Evolutionary conservation across 2,888 invertebrate genomes (phyloP).

Genomic region (Corythucha ciliata): DNA sequence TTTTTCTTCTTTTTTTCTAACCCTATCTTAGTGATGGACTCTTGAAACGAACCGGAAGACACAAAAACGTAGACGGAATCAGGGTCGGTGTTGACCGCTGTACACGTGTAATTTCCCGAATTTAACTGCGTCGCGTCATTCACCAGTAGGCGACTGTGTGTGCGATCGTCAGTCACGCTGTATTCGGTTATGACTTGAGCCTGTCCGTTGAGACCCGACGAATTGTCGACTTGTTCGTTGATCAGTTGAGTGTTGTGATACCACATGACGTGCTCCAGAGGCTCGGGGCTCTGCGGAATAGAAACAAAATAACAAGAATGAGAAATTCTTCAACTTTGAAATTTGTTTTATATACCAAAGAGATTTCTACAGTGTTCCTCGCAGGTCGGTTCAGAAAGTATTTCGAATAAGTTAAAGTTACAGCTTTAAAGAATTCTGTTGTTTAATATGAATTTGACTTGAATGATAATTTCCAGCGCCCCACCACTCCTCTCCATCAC

Average conservation of each 20-base stretch:
- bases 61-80: constrained; percentile 83
- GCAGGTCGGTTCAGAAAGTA: too few species aligned
- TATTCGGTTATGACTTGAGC: constrained; percentile 62
- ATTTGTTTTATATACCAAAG: too few species aligned
- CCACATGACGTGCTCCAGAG: constrained; percentile 90
- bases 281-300: constrained; percentile 69
- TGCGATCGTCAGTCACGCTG: constrained; percentile 40
- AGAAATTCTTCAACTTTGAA: too few species aligned
- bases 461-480: too few species aligned
- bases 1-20: background rate
- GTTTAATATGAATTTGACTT: too few species aligned
- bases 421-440: too few species aligned
- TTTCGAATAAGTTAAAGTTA: too few species aligned
- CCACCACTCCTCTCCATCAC: too few species aligned
- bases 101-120: constrained; percentile 84
- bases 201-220: constrained; percentile 44
- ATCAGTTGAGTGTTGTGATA: constrained; percentile 89
- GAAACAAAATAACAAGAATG: too few species aligned
- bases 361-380: too few species aligned
- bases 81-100: constrained; percentile 77
- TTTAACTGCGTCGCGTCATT: constrained; percentile 69
- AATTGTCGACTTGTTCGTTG: constrained; percentile 58
- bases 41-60: constrained; percentile 62
- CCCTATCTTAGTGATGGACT: background rate
- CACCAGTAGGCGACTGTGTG: constrained; percentile 75